Percentiles rank a stretch among this genome's conserved stretches.
These are phyloP conservation scores for Syngnathus scovelli DNA, from an alignment of 2,113 vertebrate genomes.

Conservation along the genomic window DNA sequence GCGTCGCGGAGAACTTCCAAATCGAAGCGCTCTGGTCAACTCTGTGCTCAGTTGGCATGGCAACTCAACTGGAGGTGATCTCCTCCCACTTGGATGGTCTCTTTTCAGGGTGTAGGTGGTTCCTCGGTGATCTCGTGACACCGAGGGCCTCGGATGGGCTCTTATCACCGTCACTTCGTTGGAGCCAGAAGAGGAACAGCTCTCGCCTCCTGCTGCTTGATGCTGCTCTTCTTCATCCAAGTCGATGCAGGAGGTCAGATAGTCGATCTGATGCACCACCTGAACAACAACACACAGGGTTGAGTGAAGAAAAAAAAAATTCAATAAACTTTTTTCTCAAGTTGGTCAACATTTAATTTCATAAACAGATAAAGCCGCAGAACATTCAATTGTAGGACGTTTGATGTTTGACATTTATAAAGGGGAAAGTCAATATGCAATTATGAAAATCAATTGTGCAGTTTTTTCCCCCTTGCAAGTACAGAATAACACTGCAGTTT, in stretches of 20 bases:
- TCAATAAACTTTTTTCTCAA: no score
- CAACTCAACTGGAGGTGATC: constrained; percentile 34
- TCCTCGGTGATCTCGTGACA: constrained; percentile 14
- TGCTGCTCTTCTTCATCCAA: constrained; percentile 55
- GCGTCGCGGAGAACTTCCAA: constrained; percentile 23
- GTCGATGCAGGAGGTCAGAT: constrained; percentile 71
- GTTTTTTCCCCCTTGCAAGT: background rate
- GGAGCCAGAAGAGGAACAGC: constrained; percentile 51
- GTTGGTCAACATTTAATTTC: background rate
- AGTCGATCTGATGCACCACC: constrained; percentile 77
- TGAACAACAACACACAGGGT: constrained; percentile 35
- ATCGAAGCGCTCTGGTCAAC: constrained; percentile 12
- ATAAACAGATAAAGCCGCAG: background rate
- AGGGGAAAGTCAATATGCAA: background rate
- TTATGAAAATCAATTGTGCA: background rate
- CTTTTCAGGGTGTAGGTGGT: constrained; percentile 19
- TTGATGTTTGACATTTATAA: background rate
- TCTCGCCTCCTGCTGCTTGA: constrained; percentile 21
- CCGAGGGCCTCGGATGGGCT: constrained; percentile 14
- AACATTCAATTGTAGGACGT: background rate
- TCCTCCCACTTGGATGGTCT: constrained; percentile 21
- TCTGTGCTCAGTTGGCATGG: constrained; percentile 24
- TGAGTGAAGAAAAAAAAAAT: no score
- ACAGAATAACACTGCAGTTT: background rate
- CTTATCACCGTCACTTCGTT: constrained; percentile 36